Percentiles rank a stretch among this genome's conserved stretches.
These are phyloP conservation scores for Euphonia xanthogaster DNA, from an alignment of 2,797 vertebrate species.

Conservation along the genomic window DNA sequence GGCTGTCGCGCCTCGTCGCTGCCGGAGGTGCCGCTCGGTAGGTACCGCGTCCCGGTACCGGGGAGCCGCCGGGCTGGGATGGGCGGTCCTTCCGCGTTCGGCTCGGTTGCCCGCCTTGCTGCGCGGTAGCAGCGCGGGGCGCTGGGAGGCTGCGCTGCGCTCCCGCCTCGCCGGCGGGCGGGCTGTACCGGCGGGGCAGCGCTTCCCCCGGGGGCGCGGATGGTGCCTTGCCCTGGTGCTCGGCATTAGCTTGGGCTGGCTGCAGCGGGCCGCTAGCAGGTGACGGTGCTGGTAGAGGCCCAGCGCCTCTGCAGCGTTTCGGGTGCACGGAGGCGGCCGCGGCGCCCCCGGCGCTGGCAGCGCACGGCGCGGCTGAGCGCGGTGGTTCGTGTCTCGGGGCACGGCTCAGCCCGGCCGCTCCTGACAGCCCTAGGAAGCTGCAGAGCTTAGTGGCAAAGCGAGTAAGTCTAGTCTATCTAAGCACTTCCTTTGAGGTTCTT, in stretches of 20 bases:
- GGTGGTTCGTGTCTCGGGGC: neutral
- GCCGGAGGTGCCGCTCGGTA: neutral
- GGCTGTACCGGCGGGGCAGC: neutral
- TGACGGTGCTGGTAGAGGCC: fast-evolving
- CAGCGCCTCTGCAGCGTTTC: neutral
- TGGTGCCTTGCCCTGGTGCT: neutral
- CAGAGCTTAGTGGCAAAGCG: neutral
- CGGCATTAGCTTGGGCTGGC: neutral
- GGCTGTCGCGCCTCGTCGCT: neutral
- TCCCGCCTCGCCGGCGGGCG: neutral
- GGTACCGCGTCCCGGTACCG: neutral
- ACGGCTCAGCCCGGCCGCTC: neutral
- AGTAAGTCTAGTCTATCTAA: neutral
- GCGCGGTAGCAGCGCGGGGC: neutral
- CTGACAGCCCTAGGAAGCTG: neutral
- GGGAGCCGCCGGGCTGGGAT: neutral
- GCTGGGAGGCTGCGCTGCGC: neutral
- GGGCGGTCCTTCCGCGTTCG: neutral
- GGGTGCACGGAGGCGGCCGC: neutral
- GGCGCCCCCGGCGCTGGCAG: neutral
- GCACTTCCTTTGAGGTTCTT: neutral
- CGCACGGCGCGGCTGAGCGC: neutral
- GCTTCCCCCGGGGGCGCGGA: neutral
- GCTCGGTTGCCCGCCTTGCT: neutral
- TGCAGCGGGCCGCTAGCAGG: fast-evolving